Evolutionary conservation across 2,888 invertebrate genomes (phyloP), one percentile per base, ranked within the genome.

Genomic region (Drosophila mulleri): DNA sequence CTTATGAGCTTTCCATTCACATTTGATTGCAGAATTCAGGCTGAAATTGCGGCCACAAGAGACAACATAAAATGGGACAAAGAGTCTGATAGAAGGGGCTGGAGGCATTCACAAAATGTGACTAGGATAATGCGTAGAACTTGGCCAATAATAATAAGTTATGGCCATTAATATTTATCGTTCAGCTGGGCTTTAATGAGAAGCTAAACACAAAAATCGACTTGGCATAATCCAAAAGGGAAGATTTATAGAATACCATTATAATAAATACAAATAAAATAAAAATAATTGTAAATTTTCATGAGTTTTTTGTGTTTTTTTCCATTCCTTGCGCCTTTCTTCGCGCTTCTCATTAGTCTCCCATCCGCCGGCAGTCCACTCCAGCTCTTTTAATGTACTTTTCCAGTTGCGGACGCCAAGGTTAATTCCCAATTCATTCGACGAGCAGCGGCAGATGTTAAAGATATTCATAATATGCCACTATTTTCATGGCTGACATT

Each of bases 1-100:
- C 83, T 82, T 85, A 85, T 61, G 68, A 80, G 83, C 83, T 88
- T 82, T 82, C 67, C 67, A 82, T 88, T 82, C 80, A 73, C 83
- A 74, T 83, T 85, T 85, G 71, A 85, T 80, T 82, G 83, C 83
- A 70, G 80, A 83, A 73, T 82, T 85, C 71, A 69, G 70, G 83
- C 75, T 59, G 71, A 78, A 75, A 57, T 56, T 56, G 64, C 37
- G 65, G 44, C 53, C 63, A 54, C 42, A 47, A 47, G 26, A 59
- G 60, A 63, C 42, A 63, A 26, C 29, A 63, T 42, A 63, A 32
- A 20, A 50, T 7, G 56, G 8, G 18, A 23, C 45, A 23, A 1
- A 16, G 2, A 47, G 20, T 4, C 47, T 9, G 47, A 4, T 26
- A 9, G 29, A 32, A 32, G 1, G 12, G 41, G 14, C 1, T 37